Evolutionary conservation across 2,113 vertebrate species (phyloP), one percentile per base, ranked within the genome.

Genomic region (Turnix velox): DNA sequence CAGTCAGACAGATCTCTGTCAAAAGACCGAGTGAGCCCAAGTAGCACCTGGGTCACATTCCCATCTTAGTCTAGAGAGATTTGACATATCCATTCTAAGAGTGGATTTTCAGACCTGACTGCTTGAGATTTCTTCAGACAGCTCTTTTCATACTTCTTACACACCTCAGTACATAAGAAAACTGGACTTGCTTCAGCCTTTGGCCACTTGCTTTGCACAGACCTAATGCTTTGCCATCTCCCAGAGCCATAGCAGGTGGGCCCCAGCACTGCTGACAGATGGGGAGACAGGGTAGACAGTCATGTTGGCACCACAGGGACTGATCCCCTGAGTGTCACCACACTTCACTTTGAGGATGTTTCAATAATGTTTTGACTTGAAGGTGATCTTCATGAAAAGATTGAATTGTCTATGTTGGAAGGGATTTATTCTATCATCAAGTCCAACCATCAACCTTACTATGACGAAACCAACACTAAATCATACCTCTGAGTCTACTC

Each of bases 331-430:
- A 6, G 8, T 27, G 46, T 30, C 46, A 69, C 19, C 51, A 40
- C 0, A 0, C 37, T 42, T 69, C 51, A 30, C 40, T 78, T 24
- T 7, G 43, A 51, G 39, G 48, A 63, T 2, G 5, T 39, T 17
- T 58, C 23, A 18, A 5, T 8, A 14, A 12, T 74, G 10, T 73
- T 84, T 58, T 22, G n/a, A 19, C 59, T 73, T 42, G 73, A 84
- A 85, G 28, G 33, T 3, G 2, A 46, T 9, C 69, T 77, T 74
- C 57, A 63, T 35, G n/a, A n/a, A n/a, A n/a, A n/a, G n/a, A n/a
- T n/a, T n/a, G n/a, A n/a, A n/a, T n/a, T n/a, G n/a, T n/a, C n/a
- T n/a, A n/a, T n/a, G n/a, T n/a, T n/a, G n/a, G n/a, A n/a, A n/a
- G n/a, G n/a, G n/a, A n/a, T n/a, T n/a, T n/a, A n/a, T n/a, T n/a